Evolutionary conservation across 2,888 invertebrate genomes (phyloP).

Genomic region (Liodrosophila aerea): DNA sequence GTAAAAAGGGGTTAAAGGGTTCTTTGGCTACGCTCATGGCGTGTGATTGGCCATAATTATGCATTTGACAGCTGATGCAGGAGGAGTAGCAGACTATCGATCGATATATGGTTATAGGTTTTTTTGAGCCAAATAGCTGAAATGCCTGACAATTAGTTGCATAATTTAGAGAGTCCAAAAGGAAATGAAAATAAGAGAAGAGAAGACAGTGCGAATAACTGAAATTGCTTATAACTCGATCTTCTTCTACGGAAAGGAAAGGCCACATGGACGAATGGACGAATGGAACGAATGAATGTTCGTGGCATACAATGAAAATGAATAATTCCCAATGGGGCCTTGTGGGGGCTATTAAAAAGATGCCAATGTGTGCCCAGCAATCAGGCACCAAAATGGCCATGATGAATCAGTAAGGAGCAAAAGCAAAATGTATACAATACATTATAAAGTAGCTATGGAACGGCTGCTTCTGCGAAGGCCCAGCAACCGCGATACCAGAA

Average conservation of each 20-base stretch:
- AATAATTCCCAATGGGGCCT: conserved; percentile 72
- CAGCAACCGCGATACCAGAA: conserved; percentile 17
- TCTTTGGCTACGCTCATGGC: too few relatives aligned
- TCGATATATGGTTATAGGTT: neutral
- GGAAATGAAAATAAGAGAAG: conserved; percentile 15
- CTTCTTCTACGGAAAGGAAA: too few relatives aligned
- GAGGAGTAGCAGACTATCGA: neutral
- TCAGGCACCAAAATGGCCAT: conserved; percentile 69
- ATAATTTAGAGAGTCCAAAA: conserved; percentile 50
- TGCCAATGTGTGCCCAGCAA: conserved; percentile 68
- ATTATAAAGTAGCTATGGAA: conserved; percentile 51
- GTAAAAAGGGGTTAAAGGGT: too few relatives aligned
- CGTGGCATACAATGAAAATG: conserved; percentile 65
- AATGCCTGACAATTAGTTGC: conserved; percentile 74
- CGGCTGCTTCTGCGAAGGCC: conserved; percentile 70
- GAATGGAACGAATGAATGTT: neutral
- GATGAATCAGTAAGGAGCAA: conserved; percentile 66
- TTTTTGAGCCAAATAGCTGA: conserved; percentile 55
- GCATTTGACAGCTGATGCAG: conserved; percentile 69
- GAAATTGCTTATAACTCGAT: conserved; percentile 64
- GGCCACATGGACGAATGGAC: conserved; percentile 6
- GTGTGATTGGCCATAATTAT: conserved; percentile 53
- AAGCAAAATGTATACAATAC: conserved; percentile 62
- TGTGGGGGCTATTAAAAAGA: conserved; percentile 72
- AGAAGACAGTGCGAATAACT: conserved; percentile 50